Conservation (phyloP, 2,797 vertebrate species). For the Pygocentrus nattereri region DNA sequence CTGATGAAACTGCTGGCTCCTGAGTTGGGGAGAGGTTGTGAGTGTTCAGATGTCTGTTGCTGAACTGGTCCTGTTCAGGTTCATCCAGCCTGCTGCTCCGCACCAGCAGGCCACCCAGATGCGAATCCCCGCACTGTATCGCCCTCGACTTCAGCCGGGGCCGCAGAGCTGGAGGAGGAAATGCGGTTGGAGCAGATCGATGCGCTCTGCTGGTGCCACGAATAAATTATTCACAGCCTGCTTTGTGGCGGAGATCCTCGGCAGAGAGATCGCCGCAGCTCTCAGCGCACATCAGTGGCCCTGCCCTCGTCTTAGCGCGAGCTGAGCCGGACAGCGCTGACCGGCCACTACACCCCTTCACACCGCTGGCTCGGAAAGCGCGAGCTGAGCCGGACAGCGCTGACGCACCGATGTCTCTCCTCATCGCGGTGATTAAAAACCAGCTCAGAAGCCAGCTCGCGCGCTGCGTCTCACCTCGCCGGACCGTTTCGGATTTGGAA, state of each 20-base stretch:
- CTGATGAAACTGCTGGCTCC: too few species aligned
- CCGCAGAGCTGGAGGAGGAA: slow-evolving; percentile 64
- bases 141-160: slow-evolving; percentile 62
- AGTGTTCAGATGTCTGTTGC: too few species aligned
- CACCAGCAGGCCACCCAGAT: not conserved
- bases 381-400: too few species aligned
- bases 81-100: too few species aligned
- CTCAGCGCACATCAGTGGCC: not conserved
- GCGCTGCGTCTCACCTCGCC: too few species aligned
- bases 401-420: not conserved
- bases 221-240: slow-evolving; percentile 76
- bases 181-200: slow-evolving; percentile 70
- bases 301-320: too few species aligned
- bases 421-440: not conserved
- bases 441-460: not conserved
- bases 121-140: slow-evolving; percentile 34
- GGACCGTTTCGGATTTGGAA: not conserved
- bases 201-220: slow-evolving; percentile 65
- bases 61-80: too few species aligned
- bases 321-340: slow-evolving; percentile 31
- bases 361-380: not conserved
- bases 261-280: not conserved
- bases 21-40: too few species aligned
- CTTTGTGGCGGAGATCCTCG: slow-evolving; percentile 67
- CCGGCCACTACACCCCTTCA: not conserved